Evolutionary conservation across 1,140 invertebrate genomes (phyloP).

Genomic region (Drosophila pseudoobscura): DNA sequence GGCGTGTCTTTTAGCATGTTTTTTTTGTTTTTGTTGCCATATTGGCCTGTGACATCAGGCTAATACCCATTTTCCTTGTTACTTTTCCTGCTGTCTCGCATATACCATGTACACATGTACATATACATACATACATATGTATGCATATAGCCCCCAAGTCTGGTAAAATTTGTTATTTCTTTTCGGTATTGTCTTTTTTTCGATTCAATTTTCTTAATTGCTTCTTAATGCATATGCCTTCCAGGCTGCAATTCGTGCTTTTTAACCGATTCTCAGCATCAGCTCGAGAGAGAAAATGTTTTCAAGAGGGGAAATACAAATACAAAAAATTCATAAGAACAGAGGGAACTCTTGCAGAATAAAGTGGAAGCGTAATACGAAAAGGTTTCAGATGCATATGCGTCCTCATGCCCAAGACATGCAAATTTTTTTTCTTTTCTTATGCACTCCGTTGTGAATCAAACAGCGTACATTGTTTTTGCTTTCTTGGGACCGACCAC

Average conservation of each 20-base stretch:
- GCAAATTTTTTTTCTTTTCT: no score
- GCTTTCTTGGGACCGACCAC: no score
- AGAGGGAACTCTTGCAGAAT: no score
- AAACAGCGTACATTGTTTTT: no score
- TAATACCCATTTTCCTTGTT: constrained; percentile 50
- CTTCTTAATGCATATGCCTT: constrained; percentile 53
- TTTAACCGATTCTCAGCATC: constrained; percentile 8
- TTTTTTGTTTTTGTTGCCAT: constrained; percentile 27
- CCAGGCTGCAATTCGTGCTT: constrained; percentile 6
- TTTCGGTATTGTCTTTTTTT: constrained; percentile 32
- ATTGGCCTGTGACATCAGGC: constrained; percentile 57
- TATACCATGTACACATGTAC: constrained; percentile 4
- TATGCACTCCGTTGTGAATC: no score
- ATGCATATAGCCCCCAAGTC: constrained; percentile 1
- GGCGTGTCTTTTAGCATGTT: constrained; percentile 14
- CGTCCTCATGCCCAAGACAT: no score
- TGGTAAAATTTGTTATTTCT: constrained; percentile 29
- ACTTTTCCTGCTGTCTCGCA: constrained; percentile 12
- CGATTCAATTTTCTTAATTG: constrained; percentile 71
- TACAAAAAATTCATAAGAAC: no score
- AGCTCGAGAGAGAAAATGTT: background rate
- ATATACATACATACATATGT: background rate
- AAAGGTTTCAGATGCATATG: no score
- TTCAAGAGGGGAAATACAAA: constrained; percentile 1
- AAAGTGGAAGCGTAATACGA: no score